Evolutionary conservation across 1,140 invertebrate species (phyloP).

Genomic region (Apis mellifera): Amel_HAv3.1 CM009931.2:20754001-20754500

Average conservation of each 20-base stretch:
- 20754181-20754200: slow-evolving; percentile 19
- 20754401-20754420: too few relatives aligned
- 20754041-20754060: slow-evolving; percentile 1
- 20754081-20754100: slow-evolving; percentile 33
- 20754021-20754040: slow-evolving; percentile 39
- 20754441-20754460: neutral
- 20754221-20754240: neutral
- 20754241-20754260: slow-evolving; percentile 35
- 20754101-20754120: slow-evolving; percentile 18
- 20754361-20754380: neutral
- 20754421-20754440: too few relatives aligned
- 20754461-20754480: neutral
- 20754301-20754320: too few relatives aligned
- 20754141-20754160: slow-evolving; percentile 43
- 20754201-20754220: slow-evolving; percentile 24
- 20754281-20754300: neutral
- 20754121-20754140: slow-evolving; percentile 36
- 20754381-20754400: neutral
- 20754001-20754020: slow-evolving; percentile 14
- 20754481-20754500: neutral
- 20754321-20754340: slow-evolving; percentile 12
- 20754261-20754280: slow-evolving; percentile 9
- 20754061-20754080: slow-evolving; percentile 27
- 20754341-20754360: neutral
- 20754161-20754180: slow-evolving; percentile 18